phyloP scores from a whole-genome alignment of 2,113 vertebrate genomes.

The Cyprinus carpio region DNA sequence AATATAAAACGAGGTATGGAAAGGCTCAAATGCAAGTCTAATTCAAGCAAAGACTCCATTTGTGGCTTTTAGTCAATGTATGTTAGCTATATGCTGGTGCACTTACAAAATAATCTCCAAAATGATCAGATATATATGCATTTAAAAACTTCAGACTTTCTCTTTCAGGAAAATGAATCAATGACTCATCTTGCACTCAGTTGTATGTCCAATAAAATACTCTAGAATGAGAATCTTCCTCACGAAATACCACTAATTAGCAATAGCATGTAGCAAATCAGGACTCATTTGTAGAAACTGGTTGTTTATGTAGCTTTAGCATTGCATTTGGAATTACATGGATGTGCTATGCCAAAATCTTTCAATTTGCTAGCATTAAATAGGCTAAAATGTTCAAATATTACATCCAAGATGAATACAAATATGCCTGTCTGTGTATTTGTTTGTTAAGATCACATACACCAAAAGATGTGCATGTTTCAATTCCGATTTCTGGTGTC shows the following conservation, averaged over 20 bases:
- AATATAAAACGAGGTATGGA: constrained; percentile 1
- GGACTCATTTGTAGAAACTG: not conserved
- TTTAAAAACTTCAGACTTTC: not conserved
- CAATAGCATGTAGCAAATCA: not conserved
- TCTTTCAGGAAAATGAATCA: not conserved
- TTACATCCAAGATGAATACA: no score
- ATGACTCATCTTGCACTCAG: not conserved
- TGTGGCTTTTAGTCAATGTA: not conserved
- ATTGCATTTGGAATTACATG: not conserved
- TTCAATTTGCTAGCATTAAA: not conserved
- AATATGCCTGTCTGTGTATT: not conserved
- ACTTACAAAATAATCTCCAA: not conserved
- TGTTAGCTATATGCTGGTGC: constrained; percentile 13
- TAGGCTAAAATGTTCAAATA: no score
- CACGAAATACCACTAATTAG: no score
- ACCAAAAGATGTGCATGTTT: not conserved
- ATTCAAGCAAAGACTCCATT: not conserved
- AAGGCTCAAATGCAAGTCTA: not conserved
- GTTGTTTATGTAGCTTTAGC: not conserved
- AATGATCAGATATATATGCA: not conserved
- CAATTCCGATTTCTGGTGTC: not conserved
- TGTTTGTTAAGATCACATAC: no score
- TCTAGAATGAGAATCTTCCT: not conserved
- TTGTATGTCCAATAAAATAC: not conserved
- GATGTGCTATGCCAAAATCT: not conserved